Percentiles rank a stretch among this genome's conserved stretches.
phyloP scores from a whole-genome alignment of 2,888 invertebrate species.

The Brassicogethes aeneus region DNA sequence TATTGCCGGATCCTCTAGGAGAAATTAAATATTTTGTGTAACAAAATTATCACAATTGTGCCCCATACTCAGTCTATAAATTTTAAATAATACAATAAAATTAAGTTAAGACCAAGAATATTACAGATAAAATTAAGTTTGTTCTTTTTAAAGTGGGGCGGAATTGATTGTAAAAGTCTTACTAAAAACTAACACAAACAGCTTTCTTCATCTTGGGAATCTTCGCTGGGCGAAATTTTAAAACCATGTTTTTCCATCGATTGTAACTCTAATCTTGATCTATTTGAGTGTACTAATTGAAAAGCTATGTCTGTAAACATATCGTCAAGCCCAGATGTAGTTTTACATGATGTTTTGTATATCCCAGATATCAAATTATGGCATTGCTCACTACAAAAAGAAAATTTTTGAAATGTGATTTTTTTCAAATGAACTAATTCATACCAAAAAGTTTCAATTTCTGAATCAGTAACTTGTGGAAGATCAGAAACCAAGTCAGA shows the following conservation, averaged over 20 bases:
- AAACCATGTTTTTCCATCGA: slow-evolving; percentile 69
- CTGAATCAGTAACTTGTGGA: slow-evolving; percentile 75
- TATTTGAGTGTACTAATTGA: slow-evolving; percentile 68
- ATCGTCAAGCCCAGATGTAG: slow-evolving; percentile 76
- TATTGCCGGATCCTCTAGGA: too few relatives aligned
- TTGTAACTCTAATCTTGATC: slow-evolving; percentile 75
- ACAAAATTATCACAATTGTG: too few relatives aligned
- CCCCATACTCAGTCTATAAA: too few relatives aligned
- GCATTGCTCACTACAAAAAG: slow-evolving; percentile 69
- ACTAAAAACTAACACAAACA: slow-evolving; percentile 40
- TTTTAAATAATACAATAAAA: too few relatives aligned
- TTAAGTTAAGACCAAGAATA: too few relatives aligned
- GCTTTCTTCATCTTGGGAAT: slow-evolving; percentile 34
- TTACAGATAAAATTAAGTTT: too few relatives aligned
- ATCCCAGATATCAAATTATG: slow-evolving; percentile 82
- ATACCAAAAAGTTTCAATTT: slow-evolving; percentile 83
- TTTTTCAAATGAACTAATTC: too few relatives aligned
- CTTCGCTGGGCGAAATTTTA: slow-evolving; percentile 59
- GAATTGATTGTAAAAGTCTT: too few relatives aligned
- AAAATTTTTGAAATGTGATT: too few relatives aligned
- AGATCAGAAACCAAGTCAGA: slow-evolving; percentile 66
- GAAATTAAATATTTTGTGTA: too few relatives aligned
- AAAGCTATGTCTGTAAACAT: slow-evolving; percentile 87
- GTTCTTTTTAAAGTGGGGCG: too few relatives aligned
- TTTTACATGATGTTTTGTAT: slow-evolving; percentile 85